Conservation (phyloP, 1,140 invertebrate species). For the Brachionus koreanus region DNA sequence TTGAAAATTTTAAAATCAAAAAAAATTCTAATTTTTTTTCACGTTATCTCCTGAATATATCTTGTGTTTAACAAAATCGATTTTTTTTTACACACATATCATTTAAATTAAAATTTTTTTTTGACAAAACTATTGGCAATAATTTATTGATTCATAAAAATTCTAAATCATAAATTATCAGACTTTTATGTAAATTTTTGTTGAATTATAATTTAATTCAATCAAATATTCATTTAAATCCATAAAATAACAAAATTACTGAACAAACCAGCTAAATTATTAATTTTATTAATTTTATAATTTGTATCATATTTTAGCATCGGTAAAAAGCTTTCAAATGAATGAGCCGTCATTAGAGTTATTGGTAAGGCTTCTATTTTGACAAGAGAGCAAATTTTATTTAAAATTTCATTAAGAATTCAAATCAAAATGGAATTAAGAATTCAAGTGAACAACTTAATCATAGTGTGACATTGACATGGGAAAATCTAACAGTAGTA, state of each 20-base stretch:
- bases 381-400: background rate
- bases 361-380: background rate
- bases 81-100: background rate
- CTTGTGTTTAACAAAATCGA: background rate
- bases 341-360: background rate
- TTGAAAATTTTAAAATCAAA: too few relatives aligned
- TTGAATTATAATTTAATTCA: constrained; percentile 1
- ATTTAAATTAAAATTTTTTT: too few relatives aligned
- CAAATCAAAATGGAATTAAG: background rate
- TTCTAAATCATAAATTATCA: background rate
- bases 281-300: background rate
- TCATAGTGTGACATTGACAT: background rate
- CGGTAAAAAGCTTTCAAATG: background rate
- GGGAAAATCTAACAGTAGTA: background rate
- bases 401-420: background rate
- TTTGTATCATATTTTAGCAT: background rate
- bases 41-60: too few relatives aligned
- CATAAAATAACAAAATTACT: background rate
- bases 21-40: too few relatives aligned
- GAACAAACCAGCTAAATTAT: background rate
- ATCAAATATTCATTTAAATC: background rate
- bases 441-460: background rate
- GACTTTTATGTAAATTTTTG: background rate
- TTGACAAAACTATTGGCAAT: background rate
- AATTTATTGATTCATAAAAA: background rate